Evolutionary conservation across 2,797 vertebrate genomes (phyloP), one percentile per base, ranked within the genome.

Genomic region (Gymnodraco acuticeps): DNA sequence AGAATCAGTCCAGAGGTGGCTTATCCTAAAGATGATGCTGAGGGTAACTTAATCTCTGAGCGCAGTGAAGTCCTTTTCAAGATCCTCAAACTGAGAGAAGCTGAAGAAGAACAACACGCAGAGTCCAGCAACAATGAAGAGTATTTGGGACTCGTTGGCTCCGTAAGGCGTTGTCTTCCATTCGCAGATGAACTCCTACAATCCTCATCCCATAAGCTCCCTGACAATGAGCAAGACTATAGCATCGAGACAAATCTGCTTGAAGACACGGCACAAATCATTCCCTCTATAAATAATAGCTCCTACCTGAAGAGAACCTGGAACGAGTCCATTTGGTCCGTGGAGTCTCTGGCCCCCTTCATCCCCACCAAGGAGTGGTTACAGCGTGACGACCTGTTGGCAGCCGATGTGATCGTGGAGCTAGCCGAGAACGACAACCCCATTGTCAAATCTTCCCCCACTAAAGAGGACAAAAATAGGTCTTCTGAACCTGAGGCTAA

Each of bases 311-410:
- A 64, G 41, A 53, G 46, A 20, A 85, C 73, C 23, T 38, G 87
- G 16, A 84, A 92, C 17, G 90, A 90, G 27, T 94, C 91, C 0
- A 66, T 92, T 7, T 94, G 93, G 92, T 93, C 93, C 1, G 92
- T 93, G 61, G 92, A 94, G 59, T 92, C 90, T 38, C 59, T 93
- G 0, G 23, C 63, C 0, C 70, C 79, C 2, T 93, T 70, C 20
- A 50, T 90, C 14, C 93, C 92, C 17, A 47, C 55, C 2, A 80
- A 70, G 13, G 90, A 90, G 3, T 85, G 81, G 87, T 17, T 89
- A 6, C 14, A 69, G 38, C 81, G 82, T 59, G 91, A 88, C 9
- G 1, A 61, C 1, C 1, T 78, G 12, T 50, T 76, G 4, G 85
- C 85, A 19, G 33, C 74, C 5, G 56, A 81, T 0, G 42, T 75